Conservation (phyloP, 2,113 vertebrate species). For the Sarotherodon lohbergeri region DNA sequence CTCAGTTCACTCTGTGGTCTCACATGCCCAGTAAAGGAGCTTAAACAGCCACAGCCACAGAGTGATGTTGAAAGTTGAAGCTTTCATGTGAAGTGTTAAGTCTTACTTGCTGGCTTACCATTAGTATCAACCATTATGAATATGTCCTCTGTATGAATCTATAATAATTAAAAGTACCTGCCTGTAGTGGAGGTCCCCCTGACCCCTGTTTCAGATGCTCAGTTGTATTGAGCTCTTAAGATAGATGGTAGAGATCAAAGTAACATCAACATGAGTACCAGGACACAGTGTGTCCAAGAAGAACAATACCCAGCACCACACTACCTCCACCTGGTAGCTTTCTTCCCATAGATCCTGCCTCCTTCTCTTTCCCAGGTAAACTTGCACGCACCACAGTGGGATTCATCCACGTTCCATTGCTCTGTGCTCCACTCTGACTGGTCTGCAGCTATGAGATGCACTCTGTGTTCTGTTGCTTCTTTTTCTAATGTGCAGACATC, state of each 20-base stretch:
- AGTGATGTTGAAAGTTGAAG: neutral
- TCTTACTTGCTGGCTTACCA: neutral
- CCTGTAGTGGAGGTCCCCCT: neutral
- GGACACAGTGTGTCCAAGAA: neutral
- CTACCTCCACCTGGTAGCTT: neutral
- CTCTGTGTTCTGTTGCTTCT: neutral
- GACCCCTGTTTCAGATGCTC: neutral
- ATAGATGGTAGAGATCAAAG: neutral
- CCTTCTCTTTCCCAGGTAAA: neutral
- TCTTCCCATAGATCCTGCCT: neutral
- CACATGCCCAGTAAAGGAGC: neutral
- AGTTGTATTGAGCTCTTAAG: neutral
- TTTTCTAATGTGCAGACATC: neutral
- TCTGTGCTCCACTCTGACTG: neutral
- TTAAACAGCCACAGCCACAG: neutral
- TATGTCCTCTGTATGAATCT: neutral
- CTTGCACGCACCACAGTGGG: neutral
- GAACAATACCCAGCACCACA: neutral
- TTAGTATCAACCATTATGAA: neutral
- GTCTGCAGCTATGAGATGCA: neutral
- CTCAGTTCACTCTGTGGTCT: neutral
- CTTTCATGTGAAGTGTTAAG: neutral
- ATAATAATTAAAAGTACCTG: neutral
- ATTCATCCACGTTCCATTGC: neutral
- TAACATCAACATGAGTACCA: neutral